Base-by-base conservation (phyloP, 2,888 invertebrate species). In the Ennomos erosarius region DNA sequence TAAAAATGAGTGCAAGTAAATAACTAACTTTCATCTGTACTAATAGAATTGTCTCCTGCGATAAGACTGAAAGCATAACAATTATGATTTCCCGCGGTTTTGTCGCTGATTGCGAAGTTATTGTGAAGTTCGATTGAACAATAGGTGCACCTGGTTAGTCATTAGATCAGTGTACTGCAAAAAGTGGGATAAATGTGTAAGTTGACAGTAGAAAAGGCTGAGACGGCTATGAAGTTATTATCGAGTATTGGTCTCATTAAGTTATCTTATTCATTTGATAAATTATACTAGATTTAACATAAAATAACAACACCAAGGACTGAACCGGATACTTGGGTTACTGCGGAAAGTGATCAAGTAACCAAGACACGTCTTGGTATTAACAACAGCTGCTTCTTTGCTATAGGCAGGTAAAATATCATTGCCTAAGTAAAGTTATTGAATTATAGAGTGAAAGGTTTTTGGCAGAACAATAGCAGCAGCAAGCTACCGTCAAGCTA, bases 21-120 rank as follows among this genome's bases (percentile, higher is more conserved):
- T 77, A 75, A 81, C 82, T 81, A 83, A 85, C 87, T 87, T 88
- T 89, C 85, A 77, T 84, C 76, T 74, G 74, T 69, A 74, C 70
- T 70, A 36, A 76, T 77, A 79, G 81, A 84, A 81, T 81, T 81
- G 81, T 73, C 59, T 61, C 67, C 55, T 69, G 69, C 78, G 74
- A 70, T 71, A 72, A 70, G 74, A 74, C 75, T 76, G 76, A 76
- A 76, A 70, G 71, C 71, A 79, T 76, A 78, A 82, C 75, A 79
- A 80, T 79, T 79, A 78, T 60, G 46, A 50, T 68, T 85, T 86
- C 86, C 71, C 87, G 81, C 81, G 85, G 80, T 87, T 85, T 87
- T 86, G 63, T 71, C 39, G 49, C 16, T 11, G 47, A 51, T 46
- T 56, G 55, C 50, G 47, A 43, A 49, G 43, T 59, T 63, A 68